Conservation (phyloP, 2,888 invertebrate species). For the Drosophila mimica region DNA sequence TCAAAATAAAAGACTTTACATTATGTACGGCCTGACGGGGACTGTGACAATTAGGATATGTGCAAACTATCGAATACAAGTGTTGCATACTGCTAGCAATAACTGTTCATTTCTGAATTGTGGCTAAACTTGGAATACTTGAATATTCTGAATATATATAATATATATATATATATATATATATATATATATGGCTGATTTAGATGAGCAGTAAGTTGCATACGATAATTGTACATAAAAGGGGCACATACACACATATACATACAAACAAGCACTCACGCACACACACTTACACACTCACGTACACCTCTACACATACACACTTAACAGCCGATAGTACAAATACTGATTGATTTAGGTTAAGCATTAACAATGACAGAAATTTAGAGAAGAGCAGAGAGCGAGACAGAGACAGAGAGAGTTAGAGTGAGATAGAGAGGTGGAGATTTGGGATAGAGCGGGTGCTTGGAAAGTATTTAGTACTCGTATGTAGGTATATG, state of each 20-base stretch:
- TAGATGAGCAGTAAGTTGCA: slow-evolving; percentile 18
- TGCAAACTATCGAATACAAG: slow-evolving; percentile 27
- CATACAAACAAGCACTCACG: slow-evolving; percentile 6
- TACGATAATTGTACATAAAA: slow-evolving; percentile 3
- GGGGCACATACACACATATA: slow-evolving; percentile 4
- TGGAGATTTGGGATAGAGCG: slow-evolving; percentile 12
- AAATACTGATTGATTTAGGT: slow-evolving; percentile 53
- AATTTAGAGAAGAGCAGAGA: slow-evolving; percentile 11
- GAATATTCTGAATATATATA: neutral
- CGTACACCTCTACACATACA: slow-evolving; percentile 15
- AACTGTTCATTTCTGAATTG: slow-evolving; percentile 32
- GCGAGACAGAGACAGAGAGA: slow-evolving; percentile 12
- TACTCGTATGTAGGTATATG: slow-evolving; percentile 22
- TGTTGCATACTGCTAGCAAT: slow-evolving; percentile 17
- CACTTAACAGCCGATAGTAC: slow-evolving; percentile 51
- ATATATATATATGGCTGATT: neutral
- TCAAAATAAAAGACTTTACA: slow-evolving; percentile 3
- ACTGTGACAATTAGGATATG: slow-evolving; percentile 25
- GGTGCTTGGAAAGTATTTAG: slow-evolving; percentile 27
- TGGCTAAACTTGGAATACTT: neutral
- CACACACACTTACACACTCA: slow-evolving; percentile 2
- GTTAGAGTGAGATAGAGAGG: neutral
- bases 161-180: too few species aligned
- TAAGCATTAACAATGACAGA: slow-evolving; percentile 22
- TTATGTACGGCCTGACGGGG: slow-evolving; percentile 16